These are phyloP conservation scores for Malacoctenus gilli DNA, from an alignment of 2,797 vertebrate genomes.

Conservation along the genomic window DNA sequence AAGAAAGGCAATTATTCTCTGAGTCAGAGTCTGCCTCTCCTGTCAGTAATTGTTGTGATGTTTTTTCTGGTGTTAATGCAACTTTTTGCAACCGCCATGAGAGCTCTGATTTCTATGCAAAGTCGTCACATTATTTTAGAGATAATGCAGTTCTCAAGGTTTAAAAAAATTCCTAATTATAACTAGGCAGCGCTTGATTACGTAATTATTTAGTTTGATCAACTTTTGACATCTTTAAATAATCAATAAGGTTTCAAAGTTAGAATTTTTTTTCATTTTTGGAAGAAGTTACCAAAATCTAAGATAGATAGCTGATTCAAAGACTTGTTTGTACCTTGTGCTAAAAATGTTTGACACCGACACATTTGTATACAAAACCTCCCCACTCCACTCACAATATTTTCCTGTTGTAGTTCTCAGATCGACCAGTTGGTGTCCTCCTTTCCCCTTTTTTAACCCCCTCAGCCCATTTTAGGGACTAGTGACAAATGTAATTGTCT, in stretches of 20 bases:
- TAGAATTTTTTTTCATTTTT: no score
- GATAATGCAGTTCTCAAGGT: no score
- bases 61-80: slow-evolving; percentile 10
- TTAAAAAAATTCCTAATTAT: no score
- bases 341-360: slow-evolving; percentile 8
- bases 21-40: neutral
- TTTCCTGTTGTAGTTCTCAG: slow-evolving; percentile 77
- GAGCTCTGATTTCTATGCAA: neutral
- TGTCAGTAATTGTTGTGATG: neutral
- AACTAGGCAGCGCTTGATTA: no score
- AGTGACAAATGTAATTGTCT: slow-evolving; percentile 24
- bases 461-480: neutral
- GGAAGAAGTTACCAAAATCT: no score
- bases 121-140: no score
- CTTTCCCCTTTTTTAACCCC: slow-evolving; percentile 49
- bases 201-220: slow-evolving; percentile 7
- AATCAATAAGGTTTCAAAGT: no score
- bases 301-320: no score
- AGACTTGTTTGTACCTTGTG: neutral
- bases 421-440: slow-evolving; percentile 83
- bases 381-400: slow-evolving; percentile 28
- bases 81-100: slow-evolving; percentile 1
- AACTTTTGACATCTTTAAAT: neutral
- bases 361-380: slow-evolving; percentile 19
- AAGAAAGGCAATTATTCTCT: slow-evolving; percentile 1